Conservation (phyloP, 2,888 invertebrate genomes). For the Deroplatys truncata region DNA sequence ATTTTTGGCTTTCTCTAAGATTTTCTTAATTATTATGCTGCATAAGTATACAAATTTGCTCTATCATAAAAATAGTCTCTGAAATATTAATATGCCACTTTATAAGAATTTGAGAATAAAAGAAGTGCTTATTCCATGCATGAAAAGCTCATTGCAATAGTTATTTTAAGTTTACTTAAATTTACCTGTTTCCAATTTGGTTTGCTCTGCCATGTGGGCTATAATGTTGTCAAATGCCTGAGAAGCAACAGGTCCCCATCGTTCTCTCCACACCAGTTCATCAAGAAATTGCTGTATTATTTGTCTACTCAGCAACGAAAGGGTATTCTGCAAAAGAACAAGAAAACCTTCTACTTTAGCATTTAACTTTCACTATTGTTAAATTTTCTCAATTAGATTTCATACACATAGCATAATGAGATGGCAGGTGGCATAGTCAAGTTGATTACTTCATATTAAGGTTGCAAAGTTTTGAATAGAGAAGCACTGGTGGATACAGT, state of each 20-base stretch:
- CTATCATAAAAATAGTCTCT: too few relatives aligned
- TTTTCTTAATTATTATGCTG: too few relatives aligned
- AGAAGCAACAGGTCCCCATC: constrained; percentile 71
- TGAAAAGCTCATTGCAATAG: too few relatives aligned
- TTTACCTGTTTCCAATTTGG: constrained; percentile 54
- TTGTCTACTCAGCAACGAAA: constrained; percentile 74
- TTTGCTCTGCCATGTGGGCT: constrained; percentile 73
- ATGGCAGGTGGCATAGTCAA: not conserved
- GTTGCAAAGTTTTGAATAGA: too few relatives aligned
- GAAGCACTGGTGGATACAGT: too few relatives aligned
- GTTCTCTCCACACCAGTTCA: constrained; percentile 85
- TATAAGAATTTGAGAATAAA: too few relatives aligned
- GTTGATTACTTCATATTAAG: too few relatives aligned
- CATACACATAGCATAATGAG: not conserved
- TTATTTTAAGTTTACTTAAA: too few relatives aligned
- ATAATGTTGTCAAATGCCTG: constrained; percentile 79
- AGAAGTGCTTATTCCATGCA: too few relatives aligned
- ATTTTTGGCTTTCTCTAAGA: too few relatives aligned
- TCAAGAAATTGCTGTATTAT: constrained; percentile 89
- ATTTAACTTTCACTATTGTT: not conserved
- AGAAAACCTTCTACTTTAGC: not conserved
- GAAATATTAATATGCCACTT: too few relatives aligned
- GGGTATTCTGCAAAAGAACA: constrained; percentile 61
- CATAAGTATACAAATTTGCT: too few relatives aligned
- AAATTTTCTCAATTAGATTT: not conserved